Conservation (phyloP, 2,888 invertebrate genomes). For the Drosophila austrosaltans region DNA sequence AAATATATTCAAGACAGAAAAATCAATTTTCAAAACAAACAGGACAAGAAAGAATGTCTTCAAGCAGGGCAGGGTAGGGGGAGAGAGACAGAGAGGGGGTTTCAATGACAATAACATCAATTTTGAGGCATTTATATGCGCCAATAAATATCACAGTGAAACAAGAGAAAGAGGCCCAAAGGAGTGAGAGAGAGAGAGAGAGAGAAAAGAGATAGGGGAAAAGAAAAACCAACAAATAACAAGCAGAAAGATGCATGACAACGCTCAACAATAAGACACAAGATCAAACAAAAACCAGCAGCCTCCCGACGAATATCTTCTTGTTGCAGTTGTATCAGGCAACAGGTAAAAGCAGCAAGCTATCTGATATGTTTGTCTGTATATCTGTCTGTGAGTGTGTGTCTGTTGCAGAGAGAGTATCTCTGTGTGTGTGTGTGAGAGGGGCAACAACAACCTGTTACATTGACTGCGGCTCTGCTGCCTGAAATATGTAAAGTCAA, state of each 20-base stretch:
- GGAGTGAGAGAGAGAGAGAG: conserved; percentile 27
- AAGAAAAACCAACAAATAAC: conserved; percentile 42
- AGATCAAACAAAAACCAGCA: conserved; percentile 77
- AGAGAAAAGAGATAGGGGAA: conserved; percentile 31
- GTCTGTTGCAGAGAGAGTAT: conserved; percentile 18
- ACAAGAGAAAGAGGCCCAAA: conserved; percentile 52
- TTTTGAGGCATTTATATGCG: conserved; percentile 80
- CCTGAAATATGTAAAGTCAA: conserved; percentile 75
- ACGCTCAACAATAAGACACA: conserved; percentile 76
- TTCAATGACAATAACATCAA: conserved; percentile 79
- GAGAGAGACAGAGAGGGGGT: conserved; percentile 43
- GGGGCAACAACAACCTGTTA: conserved; percentile 66
- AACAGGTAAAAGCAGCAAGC: conserved; percentile 71
- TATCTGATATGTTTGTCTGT: background rate
- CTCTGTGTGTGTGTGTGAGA: conserved; percentile 26
- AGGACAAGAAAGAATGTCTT: conserved; percentile 55
- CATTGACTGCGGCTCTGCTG: conserved; percentile 53
- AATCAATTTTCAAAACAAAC: conserved; percentile 72
- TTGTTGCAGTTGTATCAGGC: conserved; percentile 42
- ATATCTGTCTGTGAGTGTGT: background rate
- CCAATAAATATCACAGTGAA: conserved; percentile 74
- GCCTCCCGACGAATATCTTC: conserved; percentile 56
- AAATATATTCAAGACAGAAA: conserved; percentile 57
- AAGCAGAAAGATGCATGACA: conserved; percentile 75
- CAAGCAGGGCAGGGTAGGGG: conserved; percentile 32